Conservation (phyloP, 2,113 vertebrate genomes). For the Nothobranchius kuhntae region DNA sequence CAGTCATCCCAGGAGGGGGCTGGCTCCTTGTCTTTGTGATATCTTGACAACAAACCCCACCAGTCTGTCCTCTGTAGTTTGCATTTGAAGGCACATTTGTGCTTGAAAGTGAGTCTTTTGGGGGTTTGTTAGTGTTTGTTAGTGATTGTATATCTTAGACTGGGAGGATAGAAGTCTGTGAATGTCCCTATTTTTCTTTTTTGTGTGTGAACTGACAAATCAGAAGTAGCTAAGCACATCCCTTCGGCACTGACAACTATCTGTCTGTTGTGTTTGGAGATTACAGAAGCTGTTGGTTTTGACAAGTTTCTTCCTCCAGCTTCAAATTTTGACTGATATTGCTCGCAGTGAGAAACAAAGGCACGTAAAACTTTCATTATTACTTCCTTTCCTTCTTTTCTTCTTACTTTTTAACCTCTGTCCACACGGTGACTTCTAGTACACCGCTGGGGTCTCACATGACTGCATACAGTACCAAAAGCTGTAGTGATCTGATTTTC, state of each 20-base stretch:
- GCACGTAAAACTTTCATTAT: slow-evolving; percentile 63
- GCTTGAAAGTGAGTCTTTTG: slow-evolving; percentile 39
- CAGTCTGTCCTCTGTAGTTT: slow-evolving; percentile 46
- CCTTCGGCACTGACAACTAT: slow-evolving; percentile 50
- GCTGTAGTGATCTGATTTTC: slow-evolving; percentile 22
- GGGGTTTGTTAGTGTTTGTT: slow-evolving; percentile 14
- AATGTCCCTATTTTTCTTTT: slow-evolving; percentile 1
- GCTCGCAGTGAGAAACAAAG: slow-evolving; percentile 49
- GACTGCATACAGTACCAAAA: slow-evolving; percentile 5
- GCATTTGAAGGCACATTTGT: slow-evolving; percentile 35
- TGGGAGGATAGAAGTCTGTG: slow-evolving; percentile 30
- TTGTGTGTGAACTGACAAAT: slow-evolving; percentile 66
- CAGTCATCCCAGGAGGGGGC: slow-evolving; percentile 54
- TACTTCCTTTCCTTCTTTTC: slow-evolving; percentile 7
- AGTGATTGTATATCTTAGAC: slow-evolving; percentile 35
- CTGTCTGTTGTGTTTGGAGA: slow-evolving; percentile 72
- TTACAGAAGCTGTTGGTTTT: slow-evolving; percentile 72
- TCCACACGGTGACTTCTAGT: background rate
- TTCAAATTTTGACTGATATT: slow-evolving; percentile 74
- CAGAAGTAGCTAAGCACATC: slow-evolving; percentile 63
- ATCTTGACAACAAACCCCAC: slow-evolving; percentile 67
- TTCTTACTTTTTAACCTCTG: slow-evolving; percentile 9
- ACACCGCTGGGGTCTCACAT: background rate
- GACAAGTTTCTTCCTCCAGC: slow-evolving; percentile 56
- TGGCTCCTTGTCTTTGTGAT: slow-evolving; percentile 63